These are phyloP conservation scores for Erythrolamprus reginae DNA, from an alignment of 2,113 vertebrate species.

Conservation along the genomic window DNA sequence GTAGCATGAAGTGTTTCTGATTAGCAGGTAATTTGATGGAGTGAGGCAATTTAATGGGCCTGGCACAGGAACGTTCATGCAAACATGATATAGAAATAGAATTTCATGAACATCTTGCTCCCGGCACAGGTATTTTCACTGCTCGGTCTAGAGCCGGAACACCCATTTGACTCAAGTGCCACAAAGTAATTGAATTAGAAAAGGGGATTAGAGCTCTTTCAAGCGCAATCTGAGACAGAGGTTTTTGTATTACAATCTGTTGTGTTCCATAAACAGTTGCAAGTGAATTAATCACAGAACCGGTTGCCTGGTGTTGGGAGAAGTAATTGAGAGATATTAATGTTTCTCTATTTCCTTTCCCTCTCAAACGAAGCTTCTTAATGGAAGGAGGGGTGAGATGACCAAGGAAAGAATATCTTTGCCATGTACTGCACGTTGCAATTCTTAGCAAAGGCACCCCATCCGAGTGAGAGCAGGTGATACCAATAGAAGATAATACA, in stretches of 20 bases:
- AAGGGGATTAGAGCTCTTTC: not conserved
- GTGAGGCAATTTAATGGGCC: not conserved
- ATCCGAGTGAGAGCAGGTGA: no score
- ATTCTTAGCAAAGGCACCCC: not conserved
- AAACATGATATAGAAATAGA: not conserved
- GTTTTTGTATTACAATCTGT: not conserved
- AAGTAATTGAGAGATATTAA: slow-evolving; percentile 17
- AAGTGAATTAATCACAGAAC: not conserved
- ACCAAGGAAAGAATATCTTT: not conserved
- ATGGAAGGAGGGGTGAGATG: not conserved
- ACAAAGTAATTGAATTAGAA: not conserved
- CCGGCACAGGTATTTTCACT: not conserved
- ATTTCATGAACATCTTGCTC: not conserved
- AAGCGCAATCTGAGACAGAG: not conserved
- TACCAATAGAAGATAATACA: not conserved
- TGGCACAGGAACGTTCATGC: not conserved
- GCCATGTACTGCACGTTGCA: no score
- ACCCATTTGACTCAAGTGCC: not conserved
- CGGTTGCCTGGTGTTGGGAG: slow-evolving; percentile 2
- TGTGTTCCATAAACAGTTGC: not conserved
- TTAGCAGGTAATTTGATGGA: not conserved
- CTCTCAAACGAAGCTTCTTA: not conserved
- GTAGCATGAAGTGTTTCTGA: not conserved
- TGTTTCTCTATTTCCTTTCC: not conserved
- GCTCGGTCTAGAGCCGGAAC: not conserved